These are phyloP conservation scores for Amblyjoppa fuscipennis DNA, from an alignment of 2,888 invertebrate genomes.

Conservation along the genomic window DNA sequence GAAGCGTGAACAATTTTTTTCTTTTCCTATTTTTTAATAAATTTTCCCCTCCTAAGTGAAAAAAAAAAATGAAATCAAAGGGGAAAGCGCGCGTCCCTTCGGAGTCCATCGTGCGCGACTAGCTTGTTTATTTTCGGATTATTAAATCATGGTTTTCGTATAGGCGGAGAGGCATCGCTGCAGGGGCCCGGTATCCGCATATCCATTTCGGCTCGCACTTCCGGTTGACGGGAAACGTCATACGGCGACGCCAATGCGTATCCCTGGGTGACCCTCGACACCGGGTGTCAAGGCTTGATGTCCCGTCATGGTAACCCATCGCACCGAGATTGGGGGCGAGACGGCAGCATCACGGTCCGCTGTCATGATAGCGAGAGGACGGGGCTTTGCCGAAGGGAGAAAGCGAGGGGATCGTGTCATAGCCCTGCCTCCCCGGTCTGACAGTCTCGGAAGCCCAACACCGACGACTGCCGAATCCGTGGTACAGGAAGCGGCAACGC, in stretches of 20 bases:
- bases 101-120: not conserved
- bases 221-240: conserved; percentile 49
- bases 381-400: conserved; percentile 65
- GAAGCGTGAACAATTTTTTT: no score
- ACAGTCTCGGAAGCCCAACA: conserved; percentile 72
- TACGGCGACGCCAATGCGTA: conserved; percentile 60
- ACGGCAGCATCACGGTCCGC: conserved; percentile 31
- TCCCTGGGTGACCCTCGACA: conserved; percentile 59
- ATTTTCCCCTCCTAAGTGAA: no score
- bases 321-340: conserved; percentile 61
- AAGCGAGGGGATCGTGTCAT: conserved; percentile 70
- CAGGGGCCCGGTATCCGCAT: conserved; percentile 16
- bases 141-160: conserved; percentile 61
- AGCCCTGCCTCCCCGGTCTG: conserved; percentile 76
- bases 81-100: no score
- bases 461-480: conserved; percentile 25
- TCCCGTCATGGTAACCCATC: conserved; percentile 73
- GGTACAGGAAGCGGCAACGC: conserved; percentile 22
- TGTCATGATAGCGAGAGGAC: conserved; percentile 58
- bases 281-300: conserved; percentile 73
- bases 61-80: no score
- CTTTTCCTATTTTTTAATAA: no score
- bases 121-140: conserved; percentile 52
- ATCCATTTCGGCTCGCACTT: conserved; percentile 3
- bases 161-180: not conserved